Evolutionary conservation across 2,797 vertebrate species (phyloP), one percentile per base, ranked within the genome.

Genomic region (Oreochromis grahami): DNA sequence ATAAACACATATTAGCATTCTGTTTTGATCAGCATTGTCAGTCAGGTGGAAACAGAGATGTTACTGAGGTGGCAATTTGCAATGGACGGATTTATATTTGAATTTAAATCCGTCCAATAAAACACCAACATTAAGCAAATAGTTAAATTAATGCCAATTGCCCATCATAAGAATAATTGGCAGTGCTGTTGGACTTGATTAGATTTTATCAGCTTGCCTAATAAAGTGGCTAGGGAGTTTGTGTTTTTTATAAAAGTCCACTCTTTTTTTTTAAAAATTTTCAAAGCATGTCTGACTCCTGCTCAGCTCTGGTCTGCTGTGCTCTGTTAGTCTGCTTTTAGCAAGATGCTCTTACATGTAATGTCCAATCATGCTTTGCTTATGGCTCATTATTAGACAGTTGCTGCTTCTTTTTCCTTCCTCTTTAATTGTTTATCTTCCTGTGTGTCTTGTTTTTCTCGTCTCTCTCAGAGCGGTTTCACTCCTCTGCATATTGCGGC

Each of bases 401-500:
- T 6, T 52, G 29, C 26, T 48, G 2, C 29, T 24, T 34, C 9
- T 43, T 51, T 78, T 14, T 15, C 24, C 2, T 53, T 79, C 24
- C 8, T 52, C 60, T 86, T 1, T 45, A 51, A 70, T 8, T 53
- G 2, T 70, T 9, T 3, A 2, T 89, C 51, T 79, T 15, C 74
- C 38, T 86, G 32, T 78, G 41, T 68, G 5, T 81, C n/a, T 78
- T 63, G 24, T 88, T 8, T 77, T 15, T 88, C 14, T 84, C 84
- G 26, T 94, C 79, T 92, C 88, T 91, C 91, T 78, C 97, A 99
- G 98, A 99, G 98, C 84, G 98, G 98, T 34, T 99, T 99, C 95
- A 99, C 98, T 43, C 98, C 98, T 29, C 97, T 99, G 51, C 98
- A 99, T 85, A 99, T 99, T 84, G 98, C 98, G 4, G 97, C 98